Percentiles rank a stretch among this genome's conserved stretches.
Conservation (phyloP, 2,888 invertebrate genomes). For the Hartigia nigra region DNA sequence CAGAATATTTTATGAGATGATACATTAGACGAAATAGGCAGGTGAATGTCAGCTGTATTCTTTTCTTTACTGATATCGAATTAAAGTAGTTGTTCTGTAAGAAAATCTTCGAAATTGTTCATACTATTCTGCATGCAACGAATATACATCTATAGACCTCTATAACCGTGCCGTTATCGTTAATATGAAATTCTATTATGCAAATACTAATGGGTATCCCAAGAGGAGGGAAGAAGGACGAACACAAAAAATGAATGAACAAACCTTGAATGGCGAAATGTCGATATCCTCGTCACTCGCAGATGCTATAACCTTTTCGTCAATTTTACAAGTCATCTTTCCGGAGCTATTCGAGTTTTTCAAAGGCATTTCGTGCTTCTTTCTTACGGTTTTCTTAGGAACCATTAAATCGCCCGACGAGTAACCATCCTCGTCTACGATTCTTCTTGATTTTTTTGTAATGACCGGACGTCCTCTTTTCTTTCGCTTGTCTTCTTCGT, state of each 20-base stretch:
- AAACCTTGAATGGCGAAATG: slow-evolving; percentile 62
- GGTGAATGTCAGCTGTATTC: neutral
- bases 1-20: neutral
- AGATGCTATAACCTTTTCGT: slow-evolving; percentile 57
- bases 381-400: slow-evolving; percentile 65
- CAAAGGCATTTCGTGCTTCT: slow-evolving; percentile 46
- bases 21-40: no score
- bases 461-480: slow-evolving; percentile 60
- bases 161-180: no score
- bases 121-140: slow-evolving; percentile 49
- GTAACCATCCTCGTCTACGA: slow-evolving; percentile 72
- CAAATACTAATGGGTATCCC: neutral
- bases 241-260: slow-evolving; percentile 10
- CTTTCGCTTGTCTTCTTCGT: slow-evolving; percentile 62
- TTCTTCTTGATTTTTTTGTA: slow-evolving; percentile 49
- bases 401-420: slow-evolving; percentile 64
- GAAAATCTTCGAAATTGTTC: slow-evolving; percentile 42
- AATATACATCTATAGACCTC: slow-evolving; percentile 14
- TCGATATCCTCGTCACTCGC: slow-evolving; percentile 61
- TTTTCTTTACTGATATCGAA: neutral
- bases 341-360: slow-evolving; percentile 35
- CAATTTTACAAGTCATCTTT: slow-evolving; percentile 52
- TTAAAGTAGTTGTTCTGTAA: neutral
- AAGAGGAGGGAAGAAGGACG: neutral
- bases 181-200: neutral